These are phyloP conservation scores for Gymnorhina tibicen DNA, from an alignment of 2,113 vertebrate species.

Conservation along the genomic window DNA sequence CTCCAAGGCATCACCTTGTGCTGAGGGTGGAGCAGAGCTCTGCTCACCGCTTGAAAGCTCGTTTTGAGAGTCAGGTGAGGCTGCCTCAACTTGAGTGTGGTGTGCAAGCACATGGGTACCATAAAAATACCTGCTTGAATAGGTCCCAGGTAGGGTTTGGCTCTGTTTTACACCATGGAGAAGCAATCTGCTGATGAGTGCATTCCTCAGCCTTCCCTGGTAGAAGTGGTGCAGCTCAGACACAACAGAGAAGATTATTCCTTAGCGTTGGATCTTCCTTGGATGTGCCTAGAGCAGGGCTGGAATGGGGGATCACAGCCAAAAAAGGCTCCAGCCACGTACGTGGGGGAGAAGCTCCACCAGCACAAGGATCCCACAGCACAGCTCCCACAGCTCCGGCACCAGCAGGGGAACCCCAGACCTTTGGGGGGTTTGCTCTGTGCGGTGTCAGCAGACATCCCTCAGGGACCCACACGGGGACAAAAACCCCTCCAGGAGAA, in stretches of 20 bases:
- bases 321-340: neutral
- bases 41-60: neutral
- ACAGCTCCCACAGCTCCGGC: neutral
- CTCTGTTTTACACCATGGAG: neutral
- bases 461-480: neutral
- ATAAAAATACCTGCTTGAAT: neutral
- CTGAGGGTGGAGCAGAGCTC: neutral
- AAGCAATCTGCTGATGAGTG: neutral
- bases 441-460: neutral
- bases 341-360: fast-evolving
- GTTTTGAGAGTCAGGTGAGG: neutral
- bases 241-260: neutral
- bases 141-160: neutral
- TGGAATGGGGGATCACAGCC: neutral
- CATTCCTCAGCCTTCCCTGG: fast-evolving
- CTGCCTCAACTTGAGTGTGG: fast-evolving
- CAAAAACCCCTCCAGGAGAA: neutral
- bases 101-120: neutral
- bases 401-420: neutral
- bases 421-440: fast-evolving
- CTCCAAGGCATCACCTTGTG: neutral
- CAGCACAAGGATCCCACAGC: neutral
- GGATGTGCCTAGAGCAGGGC: neutral
- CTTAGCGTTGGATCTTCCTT: neutral
- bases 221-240: neutral